phyloP scores from a whole-genome alignment of 2,888 invertebrate species.

The Odontomyia ornata region DNA sequence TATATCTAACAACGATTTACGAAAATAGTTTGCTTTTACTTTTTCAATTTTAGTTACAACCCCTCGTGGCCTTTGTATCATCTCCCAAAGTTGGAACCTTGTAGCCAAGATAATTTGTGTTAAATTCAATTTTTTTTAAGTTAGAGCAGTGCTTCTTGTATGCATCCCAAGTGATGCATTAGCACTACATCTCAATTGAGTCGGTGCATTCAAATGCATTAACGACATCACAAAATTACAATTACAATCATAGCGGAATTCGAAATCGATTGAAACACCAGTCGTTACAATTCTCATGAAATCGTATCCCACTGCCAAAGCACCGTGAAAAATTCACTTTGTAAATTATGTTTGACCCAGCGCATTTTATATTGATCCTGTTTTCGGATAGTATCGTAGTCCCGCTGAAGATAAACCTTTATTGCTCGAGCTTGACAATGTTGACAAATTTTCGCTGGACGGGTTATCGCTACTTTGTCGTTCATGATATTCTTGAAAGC shows the following conservation, averaged over 20 bases:
- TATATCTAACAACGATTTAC: slow-evolving; percentile 36
- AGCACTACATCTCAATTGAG: background rate
- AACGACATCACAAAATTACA: slow-evolving; percentile 25
- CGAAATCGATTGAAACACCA: slow-evolving; percentile 17
- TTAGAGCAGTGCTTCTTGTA: background rate
- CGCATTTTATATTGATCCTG: slow-evolving; percentile 61
- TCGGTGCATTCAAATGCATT: slow-evolving; percentile 21
- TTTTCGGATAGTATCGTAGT: slow-evolving; percentile 60
- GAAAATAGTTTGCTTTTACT: slow-evolving; percentile 35
- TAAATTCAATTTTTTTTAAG: slow-evolving; percentile 22
- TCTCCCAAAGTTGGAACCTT: slow-evolving; percentile 46
- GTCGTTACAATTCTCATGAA: background rate
- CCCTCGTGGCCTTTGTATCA: no score
- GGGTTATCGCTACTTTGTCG: slow-evolving; percentile 64
- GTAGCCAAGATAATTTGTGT: slow-evolving; percentile 39
- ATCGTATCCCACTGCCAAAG: background rate
- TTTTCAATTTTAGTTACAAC: slow-evolving; percentile 9
- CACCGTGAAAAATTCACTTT: background rate
- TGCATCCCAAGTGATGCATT: slow-evolving; percentile 31
- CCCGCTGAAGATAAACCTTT: slow-evolving; percentile 50
- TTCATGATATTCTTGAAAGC: slow-evolving; percentile 86
- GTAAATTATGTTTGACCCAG: slow-evolving; percentile 40
- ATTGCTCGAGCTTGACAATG: slow-evolving; percentile 50
- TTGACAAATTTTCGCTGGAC: slow-evolving; percentile 52
- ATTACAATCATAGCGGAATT: background rate